Conservation (phyloP, 2,113 vertebrate species). For the Cyanoramphus novaezelandiae region DNA sequence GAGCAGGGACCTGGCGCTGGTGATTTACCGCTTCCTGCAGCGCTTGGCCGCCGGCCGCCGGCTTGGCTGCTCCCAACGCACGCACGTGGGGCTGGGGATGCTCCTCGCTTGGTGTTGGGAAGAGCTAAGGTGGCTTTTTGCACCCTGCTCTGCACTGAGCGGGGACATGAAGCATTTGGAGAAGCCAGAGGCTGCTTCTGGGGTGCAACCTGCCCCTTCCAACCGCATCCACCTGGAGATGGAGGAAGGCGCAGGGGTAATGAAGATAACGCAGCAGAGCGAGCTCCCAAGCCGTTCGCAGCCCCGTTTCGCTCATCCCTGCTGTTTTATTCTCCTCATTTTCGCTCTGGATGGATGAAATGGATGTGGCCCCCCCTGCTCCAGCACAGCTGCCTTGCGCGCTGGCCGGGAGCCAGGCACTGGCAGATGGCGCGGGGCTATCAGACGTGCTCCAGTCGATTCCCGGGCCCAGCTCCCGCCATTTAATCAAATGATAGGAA, state of each 20-base stretch:
- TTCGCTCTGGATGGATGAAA: neutral
- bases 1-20: neutral
- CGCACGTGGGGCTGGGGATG: neutral
- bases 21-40: slow-evolving; percentile 55
- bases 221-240: neutral
- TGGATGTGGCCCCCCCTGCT: neutral
- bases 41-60: neutral
- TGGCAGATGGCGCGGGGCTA: slow-evolving; percentile 87
- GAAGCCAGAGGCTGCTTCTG: neutral
- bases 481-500: slow-evolving; percentile 91
- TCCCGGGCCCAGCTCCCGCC: slow-evolving; percentile 82
- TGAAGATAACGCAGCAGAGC: accelerated
- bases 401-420: slow-evolving; percentile 85
- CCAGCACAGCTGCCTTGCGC: slow-evolving; percentile 84
- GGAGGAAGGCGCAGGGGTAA: accelerated
- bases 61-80: neutral
- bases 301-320: accelerated
- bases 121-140: neutral
- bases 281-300: neutral
- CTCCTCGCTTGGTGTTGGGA: neutral
- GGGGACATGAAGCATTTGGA: neutral
- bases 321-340: neutral
- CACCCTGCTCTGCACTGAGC: neutral
- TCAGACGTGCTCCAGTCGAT: slow-evolving; percentile 85
- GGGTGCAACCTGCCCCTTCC: neutral